Conservation (phyloP, 2,888 invertebrate species). For the Diarsia rubi region DNA sequence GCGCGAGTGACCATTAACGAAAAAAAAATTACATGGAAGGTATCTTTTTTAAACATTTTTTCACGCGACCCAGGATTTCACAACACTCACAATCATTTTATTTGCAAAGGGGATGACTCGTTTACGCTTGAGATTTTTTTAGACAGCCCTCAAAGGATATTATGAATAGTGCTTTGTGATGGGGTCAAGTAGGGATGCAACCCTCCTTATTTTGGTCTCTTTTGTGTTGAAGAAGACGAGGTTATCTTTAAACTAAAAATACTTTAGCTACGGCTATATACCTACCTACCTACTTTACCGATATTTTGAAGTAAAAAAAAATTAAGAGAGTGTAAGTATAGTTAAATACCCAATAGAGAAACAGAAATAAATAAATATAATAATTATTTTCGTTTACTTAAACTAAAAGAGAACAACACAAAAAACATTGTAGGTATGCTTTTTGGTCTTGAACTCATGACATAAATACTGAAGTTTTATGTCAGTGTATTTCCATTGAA, state of each 20-base stretch:
- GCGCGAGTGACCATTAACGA: neutral
- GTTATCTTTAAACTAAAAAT: neutral
- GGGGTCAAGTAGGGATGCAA: slow-evolving; percentile 27
- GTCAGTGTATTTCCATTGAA: slow-evolving; percentile 12
- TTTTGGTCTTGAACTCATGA: slow-evolving; percentile 35
- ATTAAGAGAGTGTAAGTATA: neutral
- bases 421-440: neutral
- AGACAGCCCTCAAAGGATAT: slow-evolving; percentile 19
- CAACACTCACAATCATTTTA: neutral
- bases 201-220: slow-evolving; percentile 1
- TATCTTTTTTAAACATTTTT: neutral
- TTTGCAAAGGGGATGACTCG: slow-evolving; percentile 1
- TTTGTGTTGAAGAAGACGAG: slow-evolving; percentile 24
- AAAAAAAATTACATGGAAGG: neutral
- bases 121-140: slow-evolving; percentile 24
- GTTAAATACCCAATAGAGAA: neutral
- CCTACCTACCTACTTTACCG: neutral
- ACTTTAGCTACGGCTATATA: too few relatives aligned
- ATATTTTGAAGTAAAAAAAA: neutral
- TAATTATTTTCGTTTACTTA: too few relatives aligned
- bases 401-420: neutral
- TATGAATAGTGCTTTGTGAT: slow-evolving; percentile 22
- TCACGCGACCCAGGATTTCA: neutral
- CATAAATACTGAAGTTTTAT: slow-evolving; percentile 14
- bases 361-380: neutral